Evolutionary conservation across 2,113 vertebrate genomes (phyloP).

Genomic region (Scolopax mira): DNA sequence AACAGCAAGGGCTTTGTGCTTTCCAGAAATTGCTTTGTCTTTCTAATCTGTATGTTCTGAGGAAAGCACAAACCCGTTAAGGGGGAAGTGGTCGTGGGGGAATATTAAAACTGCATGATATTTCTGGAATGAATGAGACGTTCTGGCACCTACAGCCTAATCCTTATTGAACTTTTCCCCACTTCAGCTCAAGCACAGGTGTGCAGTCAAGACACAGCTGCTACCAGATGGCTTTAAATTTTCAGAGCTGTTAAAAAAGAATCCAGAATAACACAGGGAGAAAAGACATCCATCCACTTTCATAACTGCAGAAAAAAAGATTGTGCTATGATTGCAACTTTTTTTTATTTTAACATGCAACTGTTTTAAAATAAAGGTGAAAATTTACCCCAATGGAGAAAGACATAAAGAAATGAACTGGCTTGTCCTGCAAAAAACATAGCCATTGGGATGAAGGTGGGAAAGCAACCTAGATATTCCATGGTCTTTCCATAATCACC

Average conservation of each 20-base stretch:
- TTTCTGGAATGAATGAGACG: neutral
- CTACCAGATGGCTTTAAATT: constrained; percentile 4
- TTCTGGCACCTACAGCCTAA: neutral
- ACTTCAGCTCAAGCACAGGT: constrained; percentile 4
- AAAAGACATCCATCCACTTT: neutral
- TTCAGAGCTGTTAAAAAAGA: neutral
- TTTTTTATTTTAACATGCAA: neutral
- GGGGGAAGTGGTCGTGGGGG: neutral
- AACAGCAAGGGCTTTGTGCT: constrained; percentile 8
- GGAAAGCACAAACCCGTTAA: neutral
- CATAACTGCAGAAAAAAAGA: neutral
- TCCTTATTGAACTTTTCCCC: constrained; percentile 17
- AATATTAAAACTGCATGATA: neutral
- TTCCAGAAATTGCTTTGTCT: constrained; percentile 51
- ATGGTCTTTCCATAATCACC: neutral
- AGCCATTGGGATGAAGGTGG: neutral
- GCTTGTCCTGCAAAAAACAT: neutral
- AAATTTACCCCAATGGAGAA: neutral
- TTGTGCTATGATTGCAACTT: neutral
- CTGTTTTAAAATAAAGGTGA: neutral
- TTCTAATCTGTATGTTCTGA: constrained; percentile 35
- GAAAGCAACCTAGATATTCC: neutral
- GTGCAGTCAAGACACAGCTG: constrained; percentile 6
- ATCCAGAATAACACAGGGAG: neutral
- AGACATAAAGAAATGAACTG: neutral